Evolutionary conservation across 2,888 invertebrate species (phyloP).

Genomic region (Caenorhabditis zanzibari): DNA sequence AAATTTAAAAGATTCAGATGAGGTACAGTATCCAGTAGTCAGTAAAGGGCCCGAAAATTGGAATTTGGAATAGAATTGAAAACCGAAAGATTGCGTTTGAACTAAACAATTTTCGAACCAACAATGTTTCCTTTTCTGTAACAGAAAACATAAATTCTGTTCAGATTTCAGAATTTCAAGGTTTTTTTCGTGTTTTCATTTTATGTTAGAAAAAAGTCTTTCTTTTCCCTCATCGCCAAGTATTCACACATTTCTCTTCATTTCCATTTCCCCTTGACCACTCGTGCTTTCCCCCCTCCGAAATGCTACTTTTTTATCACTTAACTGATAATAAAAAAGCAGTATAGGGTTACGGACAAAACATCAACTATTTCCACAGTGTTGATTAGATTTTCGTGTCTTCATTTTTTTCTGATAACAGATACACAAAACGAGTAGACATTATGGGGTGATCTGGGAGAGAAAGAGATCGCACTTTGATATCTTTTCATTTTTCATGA

Average conservation of each 20-base stretch:
- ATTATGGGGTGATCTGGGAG: conserved; percentile 23
- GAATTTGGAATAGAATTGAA: no score
- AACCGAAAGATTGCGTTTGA: no score
- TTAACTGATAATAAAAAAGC: background rate
- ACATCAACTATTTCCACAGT: conserved; percentile 17
- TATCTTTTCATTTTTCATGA: background rate
- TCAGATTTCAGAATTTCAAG: no score
- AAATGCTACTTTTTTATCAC: background rate
- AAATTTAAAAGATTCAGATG: background rate
- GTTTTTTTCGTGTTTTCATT: no score
- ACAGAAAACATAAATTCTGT: no score
- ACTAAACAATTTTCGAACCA: no score
- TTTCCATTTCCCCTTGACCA: conserved; percentile 6
- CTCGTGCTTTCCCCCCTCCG: background rate
- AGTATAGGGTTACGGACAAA: conserved; percentile 7
- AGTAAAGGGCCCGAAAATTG: no score
- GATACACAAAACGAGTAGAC: background rate
- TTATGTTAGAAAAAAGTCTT: no score
- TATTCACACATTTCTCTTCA: background rate
- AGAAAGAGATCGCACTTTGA: conserved; percentile 30
- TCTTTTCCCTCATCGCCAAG: background rate
- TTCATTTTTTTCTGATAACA: conserved; percentile 13
- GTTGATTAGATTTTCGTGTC: conserved; percentile 21
- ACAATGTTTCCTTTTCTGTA: no score
- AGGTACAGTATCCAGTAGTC: background rate